Evolutionary conservation across 2,797 vertebrate species (phyloP), one percentile per base, ranked within the genome.

Genomic region (Melopsittacus undulatus): DNA sequence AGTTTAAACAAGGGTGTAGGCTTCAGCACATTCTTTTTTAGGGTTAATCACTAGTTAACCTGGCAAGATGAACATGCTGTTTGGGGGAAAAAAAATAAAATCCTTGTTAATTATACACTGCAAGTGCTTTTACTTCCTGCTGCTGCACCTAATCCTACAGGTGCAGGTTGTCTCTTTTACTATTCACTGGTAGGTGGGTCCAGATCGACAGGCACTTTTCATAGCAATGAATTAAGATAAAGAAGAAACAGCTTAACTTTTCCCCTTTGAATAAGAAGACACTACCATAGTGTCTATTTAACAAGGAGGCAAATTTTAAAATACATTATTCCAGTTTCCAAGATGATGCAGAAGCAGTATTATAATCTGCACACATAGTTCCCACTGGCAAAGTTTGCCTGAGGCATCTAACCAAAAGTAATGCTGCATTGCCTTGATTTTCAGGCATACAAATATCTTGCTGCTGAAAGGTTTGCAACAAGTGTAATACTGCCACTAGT

Each of bases 11-110:
- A 95, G 96, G 96, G 95, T 97, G 96, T 95, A 97, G 95, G 94
- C 97, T 95, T 91, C 92, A 97, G 94, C 79, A 96, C 85, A 94
- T 97, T 97, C 98, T 97, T 97, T 97, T 96, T 89, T 96, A 95
- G 94, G 84, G 87, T 98, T 99, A 99, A 99, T 99, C 98, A 98
- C 98, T 97, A 97, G 98, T 98, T 98, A 98, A 98, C 97, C 97
- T 97, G 97, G 97, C 96, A 97, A 97, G 97, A 98, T 97, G 98
- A 98, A 97, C 95, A 97, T 62, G 84, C 92, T 96, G 96, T 96
- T 97, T 91, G 94, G 96, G 97, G 56, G 54, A 83, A 95, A 91
- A 93, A 62, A 95, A 95, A n/a, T 87, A 96, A 98, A 98, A 97
- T 98, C 98, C 97, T 97, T 92, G 96, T 97, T 99, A 99, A 99